Percentiles rank a stretch among this genome's conserved stretches.
Evolutionary conservation across 2,113 vertebrate genomes (phyloP).

Genomic region (Mixornis gularis): DNA sequence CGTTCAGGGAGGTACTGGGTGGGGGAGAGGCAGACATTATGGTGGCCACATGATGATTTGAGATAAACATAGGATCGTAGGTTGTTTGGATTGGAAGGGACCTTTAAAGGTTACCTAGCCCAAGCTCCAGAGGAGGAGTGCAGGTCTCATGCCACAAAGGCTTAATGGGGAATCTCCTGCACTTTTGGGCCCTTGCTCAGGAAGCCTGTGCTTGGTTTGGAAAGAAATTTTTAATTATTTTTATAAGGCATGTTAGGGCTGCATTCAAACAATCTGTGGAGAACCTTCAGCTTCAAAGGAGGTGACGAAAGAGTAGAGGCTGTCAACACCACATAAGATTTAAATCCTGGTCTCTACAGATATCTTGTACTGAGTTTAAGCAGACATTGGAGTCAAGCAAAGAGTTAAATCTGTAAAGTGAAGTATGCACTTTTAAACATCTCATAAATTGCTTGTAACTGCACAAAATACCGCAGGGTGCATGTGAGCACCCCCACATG

Average conservation of each 20-base stretch:
- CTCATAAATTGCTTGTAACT: slow-evolving; percentile 36
- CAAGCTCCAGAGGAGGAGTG: not conserved
- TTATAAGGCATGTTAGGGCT: not conserved
- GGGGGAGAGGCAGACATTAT: rapidly evolving
- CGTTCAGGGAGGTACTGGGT: not conserved
- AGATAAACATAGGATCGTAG: not conserved
- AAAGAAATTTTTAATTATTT: not conserved
- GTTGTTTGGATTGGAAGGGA: not conserved
- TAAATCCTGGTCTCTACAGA: not conserved
- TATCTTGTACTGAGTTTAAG: not conserved
- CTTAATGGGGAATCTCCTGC: not conserved
- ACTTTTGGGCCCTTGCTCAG: not conserved
- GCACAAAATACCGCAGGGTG: slow-evolving; percentile 27
- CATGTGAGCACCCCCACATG: slow-evolving; percentile 18
- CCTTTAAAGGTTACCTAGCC: not conserved
- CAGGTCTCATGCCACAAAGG: not conserved
- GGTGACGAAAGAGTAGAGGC: not conserved
- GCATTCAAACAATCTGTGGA: not conserved
- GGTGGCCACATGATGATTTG: rapidly evolving
- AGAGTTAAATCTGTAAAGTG: slow-evolving; percentile 32
- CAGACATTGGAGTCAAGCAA: not conserved
- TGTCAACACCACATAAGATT: not conserved
- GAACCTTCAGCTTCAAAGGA: not conserved
- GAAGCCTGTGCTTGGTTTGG: not conserved
- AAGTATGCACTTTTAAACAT: not conserved